Evolutionary conservation across 2,888 invertebrate genomes (phyloP), one percentile per base, ranked within the genome.

Genomic region (Drosophila gaucha): DNA sequence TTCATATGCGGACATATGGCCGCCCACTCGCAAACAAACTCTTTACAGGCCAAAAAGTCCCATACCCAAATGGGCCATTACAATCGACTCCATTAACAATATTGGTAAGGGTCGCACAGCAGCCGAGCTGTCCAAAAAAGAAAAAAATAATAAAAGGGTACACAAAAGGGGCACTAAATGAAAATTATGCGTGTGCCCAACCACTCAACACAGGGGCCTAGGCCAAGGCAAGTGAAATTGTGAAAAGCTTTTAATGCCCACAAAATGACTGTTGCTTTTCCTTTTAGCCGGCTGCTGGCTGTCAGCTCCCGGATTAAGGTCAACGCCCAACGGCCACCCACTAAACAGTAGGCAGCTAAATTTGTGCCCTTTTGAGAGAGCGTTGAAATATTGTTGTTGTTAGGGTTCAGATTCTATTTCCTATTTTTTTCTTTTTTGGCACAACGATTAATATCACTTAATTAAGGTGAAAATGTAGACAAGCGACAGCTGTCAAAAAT

Each of bases 381-480:
- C 41, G 65, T 54, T 65, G 54, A 66, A 55, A 70, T 66, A 51
- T 64, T 57, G 41, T 46, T 50, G 60, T 43, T 64, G 68, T 50
- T 30, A 1, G 30, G 14, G 14, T 26, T 39, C 6, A 12, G 26
- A 39, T 30, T 62, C n/a, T 26, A 31, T 33, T 30, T 46, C 1
- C 2, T 9, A 2, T 6, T 22, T 20, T 24, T 24, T 6, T 31
- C 1, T 24, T 14, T 41, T 74, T 60, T 65, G 70, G 55, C 30
- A 9, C 58, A 74, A 50, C 65, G 89, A 86, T 88, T 87, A 76
- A 83, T 86, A 83, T 80, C 88, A 88, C 78, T 87, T 87, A 86
- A 86, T 86, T 86, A 87, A 89, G 86, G 83, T 89, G 88, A 66
- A 86, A 89, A 85, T 78, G 38, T 76, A 82, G 78, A 72, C 71